Evolutionary conservation across 2,113 vertebrate genomes (phyloP).

Genomic region (Zosterops pallidus): DNA sequence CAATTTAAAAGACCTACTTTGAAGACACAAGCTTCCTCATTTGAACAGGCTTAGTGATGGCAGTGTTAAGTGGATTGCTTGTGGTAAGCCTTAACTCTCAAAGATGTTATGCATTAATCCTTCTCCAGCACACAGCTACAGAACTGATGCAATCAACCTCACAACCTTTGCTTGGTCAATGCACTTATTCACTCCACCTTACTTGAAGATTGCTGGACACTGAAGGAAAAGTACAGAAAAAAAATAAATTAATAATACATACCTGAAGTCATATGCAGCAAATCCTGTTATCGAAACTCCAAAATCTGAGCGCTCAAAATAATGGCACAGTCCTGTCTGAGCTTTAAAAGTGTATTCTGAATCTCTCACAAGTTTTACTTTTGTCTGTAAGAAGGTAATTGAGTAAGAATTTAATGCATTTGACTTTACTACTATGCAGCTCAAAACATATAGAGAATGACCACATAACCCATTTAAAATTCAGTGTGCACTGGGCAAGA

Average conservation of each 20-base stretch:
- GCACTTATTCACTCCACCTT: background rate
- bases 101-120: background rate
- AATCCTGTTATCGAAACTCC: conserved; percentile 82
- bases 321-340: conserved; percentile 80
- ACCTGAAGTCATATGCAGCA: conserved; percentile 84
- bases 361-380: conserved; percentile 82
- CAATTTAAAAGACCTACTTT: background rate
- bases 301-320: conserved; percentile 75
- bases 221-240: conserved; percentile 28
- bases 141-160: background rate
- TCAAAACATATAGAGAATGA: background rate
- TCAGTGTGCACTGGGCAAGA: background rate
- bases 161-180: background rate
- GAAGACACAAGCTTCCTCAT: background rate
- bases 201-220: background rate
- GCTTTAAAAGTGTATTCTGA: conserved; percentile 87
- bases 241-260: conserved; percentile 34
- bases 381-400: conserved; percentile 72
- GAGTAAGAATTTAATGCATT: background rate
- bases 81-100: background rate
- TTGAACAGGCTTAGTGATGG: background rate
- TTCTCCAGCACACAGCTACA: background rate
- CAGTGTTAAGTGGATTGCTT: background rate
- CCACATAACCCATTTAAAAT: background rate
- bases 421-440: background rate